Conservation (phyloP, 2,113 vertebrate species). For the Thermophis baileyi region DNA sequence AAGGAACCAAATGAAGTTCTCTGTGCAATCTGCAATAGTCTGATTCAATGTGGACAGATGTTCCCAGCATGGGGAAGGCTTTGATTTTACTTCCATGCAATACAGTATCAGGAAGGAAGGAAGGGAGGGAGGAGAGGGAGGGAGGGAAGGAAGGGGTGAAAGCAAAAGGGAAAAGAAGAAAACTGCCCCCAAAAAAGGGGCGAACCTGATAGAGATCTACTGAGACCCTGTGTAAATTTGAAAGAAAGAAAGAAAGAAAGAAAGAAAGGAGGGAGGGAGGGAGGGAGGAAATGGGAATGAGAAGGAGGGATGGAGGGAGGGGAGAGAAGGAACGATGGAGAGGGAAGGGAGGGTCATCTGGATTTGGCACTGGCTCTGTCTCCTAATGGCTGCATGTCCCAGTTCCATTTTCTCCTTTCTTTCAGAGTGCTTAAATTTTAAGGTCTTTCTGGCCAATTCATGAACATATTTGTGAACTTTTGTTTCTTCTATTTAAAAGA, state of each 20-base stretch:
- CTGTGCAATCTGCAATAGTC: not conserved
- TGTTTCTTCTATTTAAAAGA: not conserved
- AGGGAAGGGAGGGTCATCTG: not conserved
- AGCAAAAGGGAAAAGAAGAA: not conserved
- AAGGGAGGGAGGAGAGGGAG: accelerated
- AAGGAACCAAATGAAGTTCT: not conserved
- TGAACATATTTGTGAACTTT: not conserved
- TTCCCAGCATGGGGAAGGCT: not conserved
- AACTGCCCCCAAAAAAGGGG: not conserved
- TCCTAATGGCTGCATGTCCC: not conserved
- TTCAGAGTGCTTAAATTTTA: not conserved
- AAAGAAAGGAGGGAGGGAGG: too few relatives aligned
- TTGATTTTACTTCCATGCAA: not conserved
- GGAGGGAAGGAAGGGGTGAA: not conserved
- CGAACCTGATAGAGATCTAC: not conserved
- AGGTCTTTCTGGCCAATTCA: not conserved
- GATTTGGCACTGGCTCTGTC: not conserved
- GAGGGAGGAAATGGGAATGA: too few relatives aligned
- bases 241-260: too few relatives aligned
- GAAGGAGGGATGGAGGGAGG: too few relatives aligned
- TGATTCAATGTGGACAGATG: not conserved
- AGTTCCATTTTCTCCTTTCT: not conserved
- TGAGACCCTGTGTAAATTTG: too few relatives aligned
- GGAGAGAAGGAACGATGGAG: not conserved
- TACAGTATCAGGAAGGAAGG: not conserved